These are phyloP conservation scores for Silurus asotus DNA, from an alignment of 2,113 vertebrate genomes.

Conservation along the genomic window DNA sequence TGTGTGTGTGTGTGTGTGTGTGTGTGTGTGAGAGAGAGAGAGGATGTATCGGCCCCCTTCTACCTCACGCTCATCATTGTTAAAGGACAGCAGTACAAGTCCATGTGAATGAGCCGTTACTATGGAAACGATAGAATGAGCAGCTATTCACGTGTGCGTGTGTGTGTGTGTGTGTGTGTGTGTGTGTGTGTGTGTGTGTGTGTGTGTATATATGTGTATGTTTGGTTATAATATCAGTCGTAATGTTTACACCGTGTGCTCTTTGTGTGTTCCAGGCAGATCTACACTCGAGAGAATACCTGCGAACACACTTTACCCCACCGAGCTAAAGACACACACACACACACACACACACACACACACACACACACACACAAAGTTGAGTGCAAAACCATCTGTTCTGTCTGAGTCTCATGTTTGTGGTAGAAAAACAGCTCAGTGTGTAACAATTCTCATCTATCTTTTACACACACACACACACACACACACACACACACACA, in stretches of 20 bases:
- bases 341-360: conserved; percentile 23
- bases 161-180: conserved; percentile 3
- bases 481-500: neutral
- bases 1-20: neutral
- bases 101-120: neutral
- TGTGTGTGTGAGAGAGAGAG: neutral
- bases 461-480: neutral
- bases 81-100: neutral
- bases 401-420: neutral
- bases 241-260: neutral
- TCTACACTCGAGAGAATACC: conserved; percentile 58
- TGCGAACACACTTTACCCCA: conserved; percentile 51
- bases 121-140: neutral
- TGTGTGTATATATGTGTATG: conserved; percentile 2
- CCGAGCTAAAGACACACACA: neutral
- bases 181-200: neutral
- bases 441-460: neutral
- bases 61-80: neutral
- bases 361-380: neutral
- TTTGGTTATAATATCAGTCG: neutral
- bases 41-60: too few species aligned
- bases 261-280: conserved; percentile 30
- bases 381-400: conserved; percentile 13
- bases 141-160: neutral
- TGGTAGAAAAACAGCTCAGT: neutral